phyloP scores from a whole-genome alignment of 2,113 vertebrate genomes.

The Bos indicus region DNA sequence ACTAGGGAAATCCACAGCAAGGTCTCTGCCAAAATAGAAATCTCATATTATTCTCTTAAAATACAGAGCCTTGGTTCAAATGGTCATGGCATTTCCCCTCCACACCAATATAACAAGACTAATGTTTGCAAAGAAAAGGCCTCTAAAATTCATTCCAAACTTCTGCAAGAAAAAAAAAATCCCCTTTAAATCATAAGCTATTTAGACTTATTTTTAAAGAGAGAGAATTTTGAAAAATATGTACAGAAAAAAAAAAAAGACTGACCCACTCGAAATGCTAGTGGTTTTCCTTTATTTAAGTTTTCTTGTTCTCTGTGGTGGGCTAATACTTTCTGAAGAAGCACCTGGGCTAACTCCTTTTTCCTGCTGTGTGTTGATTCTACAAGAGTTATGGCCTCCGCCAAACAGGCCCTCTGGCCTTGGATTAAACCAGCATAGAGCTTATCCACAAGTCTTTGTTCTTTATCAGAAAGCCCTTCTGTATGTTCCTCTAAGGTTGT shows the following conservation, averaged over 20 bases:
- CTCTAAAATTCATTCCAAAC: constrained; percentile 19
- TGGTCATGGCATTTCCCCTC: neutral
- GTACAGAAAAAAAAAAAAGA: constrained; percentile 65
- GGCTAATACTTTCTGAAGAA: constrained; percentile 92
- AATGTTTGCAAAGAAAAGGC: neutral
- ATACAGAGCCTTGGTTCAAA: constrained; percentile 25
- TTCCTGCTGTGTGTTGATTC: constrained; percentile 94
- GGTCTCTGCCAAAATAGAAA: neutral
- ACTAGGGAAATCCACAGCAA: neutral
- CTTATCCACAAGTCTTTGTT: constrained; percentile 86
- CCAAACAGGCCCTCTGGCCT: constrained; percentile 91
- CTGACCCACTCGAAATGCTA: constrained; percentile 97
- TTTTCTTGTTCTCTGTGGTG: constrained; percentile 88
- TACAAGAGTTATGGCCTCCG: constrained; percentile 94
- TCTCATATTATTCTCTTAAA: neutral
- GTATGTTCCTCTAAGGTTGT: constrained; percentile 67
- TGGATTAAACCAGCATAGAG: constrained; percentile 88
- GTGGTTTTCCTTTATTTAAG: constrained; percentile 86
- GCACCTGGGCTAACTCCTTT: constrained; percentile 92
- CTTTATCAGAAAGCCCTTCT: constrained; percentile 82
- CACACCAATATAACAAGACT: neutral
- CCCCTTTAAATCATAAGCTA: neutral
- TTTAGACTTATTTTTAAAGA: neutral
- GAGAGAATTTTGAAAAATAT: constrained; percentile 31
- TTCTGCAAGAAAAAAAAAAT: neutral